Percentiles rank a stretch among this genome's conserved stretches.
phyloP scores from a whole-genome alignment of 2,113 vertebrate genomes.

The Ochotona curzoniae region DNA sequence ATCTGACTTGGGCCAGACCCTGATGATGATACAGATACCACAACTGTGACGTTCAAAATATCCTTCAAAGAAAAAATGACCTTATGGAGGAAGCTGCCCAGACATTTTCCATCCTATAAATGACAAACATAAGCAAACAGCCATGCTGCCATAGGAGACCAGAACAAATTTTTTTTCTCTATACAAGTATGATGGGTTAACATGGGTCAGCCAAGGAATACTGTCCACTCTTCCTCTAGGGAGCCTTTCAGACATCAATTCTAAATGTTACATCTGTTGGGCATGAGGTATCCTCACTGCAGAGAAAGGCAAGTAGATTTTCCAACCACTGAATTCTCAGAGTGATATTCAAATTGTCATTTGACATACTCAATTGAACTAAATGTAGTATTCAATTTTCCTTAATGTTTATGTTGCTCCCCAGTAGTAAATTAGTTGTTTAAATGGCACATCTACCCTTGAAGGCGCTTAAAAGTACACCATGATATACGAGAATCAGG shows the following conservation, averaged over 20 bases:
- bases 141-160: not conserved
- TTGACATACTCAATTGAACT: slow-evolving; percentile 59
- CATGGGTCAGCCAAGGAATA: not conserved
- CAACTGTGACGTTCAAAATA: not conserved
- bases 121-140: not conserved
- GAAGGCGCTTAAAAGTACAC: not conserved
- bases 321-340: slow-evolving; percentile 43
- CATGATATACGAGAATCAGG: not conserved
- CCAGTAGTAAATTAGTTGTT: slow-evolving; percentile 55
- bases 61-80: not conserved
- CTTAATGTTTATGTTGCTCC: slow-evolving; percentile 47
- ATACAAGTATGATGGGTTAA: not conserved
- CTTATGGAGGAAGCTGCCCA: not conserved
- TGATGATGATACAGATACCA: not conserved
- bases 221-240: not conserved
- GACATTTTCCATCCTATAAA: not conserved
- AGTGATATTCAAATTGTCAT: slow-evolving; percentile 52
- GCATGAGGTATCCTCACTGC: not conserved
- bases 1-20: not conserved
- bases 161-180: not conserved
- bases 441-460: slow-evolving; percentile 32
- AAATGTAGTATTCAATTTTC: slow-evolving; percentile 51
- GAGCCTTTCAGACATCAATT: not conserved
- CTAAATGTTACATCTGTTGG: slow-evolving; percentile 36
- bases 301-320: slow-evolving; percentile 43